Conservation (phyloP, 2,113 vertebrate species). For the Thunnus thynnus region DNA sequence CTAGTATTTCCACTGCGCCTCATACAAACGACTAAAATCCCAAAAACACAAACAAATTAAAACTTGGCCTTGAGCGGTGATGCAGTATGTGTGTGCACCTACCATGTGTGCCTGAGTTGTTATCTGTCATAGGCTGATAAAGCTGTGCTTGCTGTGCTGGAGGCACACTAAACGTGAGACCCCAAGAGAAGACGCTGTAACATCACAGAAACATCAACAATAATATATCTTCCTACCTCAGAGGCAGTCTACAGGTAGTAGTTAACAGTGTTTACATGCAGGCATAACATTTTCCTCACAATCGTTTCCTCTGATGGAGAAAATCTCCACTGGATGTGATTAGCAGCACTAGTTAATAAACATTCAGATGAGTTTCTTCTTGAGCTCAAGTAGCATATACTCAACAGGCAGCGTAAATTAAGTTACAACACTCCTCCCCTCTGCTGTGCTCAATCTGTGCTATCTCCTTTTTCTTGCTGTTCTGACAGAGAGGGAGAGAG, state of each 20-base stretch:
- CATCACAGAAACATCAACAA: slow-evolving; percentile 39
- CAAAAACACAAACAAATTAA: not conserved
- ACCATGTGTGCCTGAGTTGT: not conserved
- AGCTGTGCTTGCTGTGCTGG: slow-evolving; percentile 37
- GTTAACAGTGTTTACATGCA: slow-evolving; percentile 27
- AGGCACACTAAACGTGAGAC: slow-evolving; percentile 10
- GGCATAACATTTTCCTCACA: not conserved
- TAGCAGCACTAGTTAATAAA: slow-evolving; percentile 28
- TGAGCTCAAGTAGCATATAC: slow-evolving; percentile 13
- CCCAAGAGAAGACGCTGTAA: slow-evolving; percentile 7
- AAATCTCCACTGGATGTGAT: slow-evolving; percentile 32
- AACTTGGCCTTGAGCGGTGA: not conserved
- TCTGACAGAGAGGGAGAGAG: slow-evolving; percentile 5
- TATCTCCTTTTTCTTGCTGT: slow-evolving; percentile 8
- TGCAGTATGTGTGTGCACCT: not conserved
- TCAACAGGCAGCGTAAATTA: slow-evolving; percentile 43
- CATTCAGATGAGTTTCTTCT: slow-evolving; percentile 23
- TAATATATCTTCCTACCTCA: not conserved
- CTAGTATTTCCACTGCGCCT: slow-evolving; percentile 7
- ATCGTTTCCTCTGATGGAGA: slow-evolving; percentile 7
- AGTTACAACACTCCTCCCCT: slow-evolving; percentile 18
- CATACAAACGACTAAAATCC: not conserved
- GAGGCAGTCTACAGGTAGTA: slow-evolving; percentile 28
- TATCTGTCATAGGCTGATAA: slow-evolving; percentile 51
- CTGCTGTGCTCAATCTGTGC: slow-evolving; percentile 3